These are phyloP conservation scores for Trichogramma pretiosum DNA, from an alignment of 1,140 invertebrate genomes.

Conservation along the genomic window DNA sequence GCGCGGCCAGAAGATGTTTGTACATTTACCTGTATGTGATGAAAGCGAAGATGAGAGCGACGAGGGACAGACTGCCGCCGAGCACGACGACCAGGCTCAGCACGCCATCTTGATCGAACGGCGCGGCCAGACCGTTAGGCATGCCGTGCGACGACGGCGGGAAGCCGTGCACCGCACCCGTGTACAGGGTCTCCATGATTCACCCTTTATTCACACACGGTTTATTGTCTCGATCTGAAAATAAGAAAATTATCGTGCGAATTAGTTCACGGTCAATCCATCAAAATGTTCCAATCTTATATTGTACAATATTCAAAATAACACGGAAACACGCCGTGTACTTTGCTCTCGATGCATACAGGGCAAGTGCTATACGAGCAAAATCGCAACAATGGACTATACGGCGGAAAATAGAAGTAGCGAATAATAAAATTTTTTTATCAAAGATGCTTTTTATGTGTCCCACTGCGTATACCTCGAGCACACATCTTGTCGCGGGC, in stretches of 20 bases:
- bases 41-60: slow-evolving; percentile 60
- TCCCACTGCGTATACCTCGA: too few species aligned
- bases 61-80: slow-evolving; percentile 58
- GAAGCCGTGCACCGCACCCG: slow-evolving; percentile 41
- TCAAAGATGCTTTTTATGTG: too few species aligned
- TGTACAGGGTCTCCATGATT: slow-evolving; percentile 45
- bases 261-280: slow-evolving; percentile 10
- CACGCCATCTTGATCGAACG: slow-evolving; percentile 49
- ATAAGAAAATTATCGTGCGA: too few species aligned
- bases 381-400: too few species aligned
- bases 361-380: too few species aligned
- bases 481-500: too few species aligned
- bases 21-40: slow-evolving; percentile 62
- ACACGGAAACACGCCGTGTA: background rate
- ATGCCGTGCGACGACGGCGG: slow-evolving; percentile 30
- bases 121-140: slow-evolving; percentile 33
- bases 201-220: slow-evolving; percentile 8
- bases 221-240: background rate
- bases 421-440: too few species aligned
- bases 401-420: too few species aligned
- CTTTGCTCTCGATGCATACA: too few species aligned
- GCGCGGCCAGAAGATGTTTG: background rate
- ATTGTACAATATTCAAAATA: background rate
- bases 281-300: background rate
- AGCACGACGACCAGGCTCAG: slow-evolving; percentile 57